These are phyloP conservation scores for Hydractinia echinata DNA, from an alignment of 30 jellyfish, hydroid and myxozoan genomes.

Conservation along the genomic window DNA sequence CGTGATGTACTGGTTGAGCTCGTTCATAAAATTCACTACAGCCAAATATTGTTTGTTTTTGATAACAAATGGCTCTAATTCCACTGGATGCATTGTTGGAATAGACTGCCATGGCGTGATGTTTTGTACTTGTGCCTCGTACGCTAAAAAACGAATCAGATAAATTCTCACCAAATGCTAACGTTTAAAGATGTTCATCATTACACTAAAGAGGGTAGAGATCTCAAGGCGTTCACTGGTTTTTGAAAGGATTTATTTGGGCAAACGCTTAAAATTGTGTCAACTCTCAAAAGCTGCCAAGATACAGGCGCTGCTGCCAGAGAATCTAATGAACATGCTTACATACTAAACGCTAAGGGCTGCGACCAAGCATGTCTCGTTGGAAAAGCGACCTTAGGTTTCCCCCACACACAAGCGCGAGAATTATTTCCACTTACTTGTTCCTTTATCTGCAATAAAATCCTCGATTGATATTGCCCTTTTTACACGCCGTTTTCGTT, in stretches of 20 bases:
- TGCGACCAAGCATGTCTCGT: not conserved
- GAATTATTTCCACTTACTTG: constrained; percentile 17
- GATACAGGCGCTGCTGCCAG: too few species aligned
- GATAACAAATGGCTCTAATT: constrained; percentile 58
- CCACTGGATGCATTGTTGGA: constrained; percentile 55
- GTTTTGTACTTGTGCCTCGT: constrained; percentile 34
- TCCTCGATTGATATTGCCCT: constrained; percentile 23
- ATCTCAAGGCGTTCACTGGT: too few species aligned
- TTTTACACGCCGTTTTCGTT: constrained; percentile 36
- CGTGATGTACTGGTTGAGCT: constrained; percentile 17
- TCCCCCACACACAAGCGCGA: not conserved
- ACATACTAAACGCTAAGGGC: not conserved
- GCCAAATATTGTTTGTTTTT: constrained; percentile 58
- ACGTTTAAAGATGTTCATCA: not conserved
- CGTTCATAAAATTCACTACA: constrained; percentile 47
- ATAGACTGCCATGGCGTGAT: constrained; percentile 46
- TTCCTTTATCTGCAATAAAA: not conserved
- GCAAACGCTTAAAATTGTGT: too few species aligned
- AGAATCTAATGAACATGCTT: not conserved
- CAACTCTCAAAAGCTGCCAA: too few species aligned
- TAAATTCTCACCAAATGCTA: not conserved
- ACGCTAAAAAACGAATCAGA: constrained; percentile 21
- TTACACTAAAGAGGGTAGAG: not conserved
- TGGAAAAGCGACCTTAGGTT: too few species aligned
- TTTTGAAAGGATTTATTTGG: too few species aligned